Evolutionary conservation across 2,113 vertebrate species (phyloP).

Genomic region (Oncorhynchus masou): DNA sequence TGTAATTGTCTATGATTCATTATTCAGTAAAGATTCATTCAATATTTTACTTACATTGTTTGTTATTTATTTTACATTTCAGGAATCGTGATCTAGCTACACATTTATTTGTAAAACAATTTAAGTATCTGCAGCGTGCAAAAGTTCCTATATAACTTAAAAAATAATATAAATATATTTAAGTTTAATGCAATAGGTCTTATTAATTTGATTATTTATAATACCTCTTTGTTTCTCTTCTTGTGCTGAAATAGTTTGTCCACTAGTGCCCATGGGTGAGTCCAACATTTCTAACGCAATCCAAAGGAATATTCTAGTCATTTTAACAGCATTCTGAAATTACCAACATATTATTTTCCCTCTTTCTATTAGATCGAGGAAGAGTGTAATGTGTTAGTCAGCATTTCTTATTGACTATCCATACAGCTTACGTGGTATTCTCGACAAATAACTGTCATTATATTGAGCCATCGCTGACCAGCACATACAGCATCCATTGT

Average conservation of each 20-base stretch:
- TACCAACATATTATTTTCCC: background rate
- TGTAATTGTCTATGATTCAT: too few relatives aligned
- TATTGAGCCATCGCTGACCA: slow-evolving; percentile 19
- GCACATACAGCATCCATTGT: background rate
- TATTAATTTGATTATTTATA: background rate
- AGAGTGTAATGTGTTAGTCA: slow-evolving; percentile 20
- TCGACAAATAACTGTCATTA: slow-evolving; percentile 41
- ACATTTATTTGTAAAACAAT: background rate
- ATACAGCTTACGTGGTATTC: slow-evolving; percentile 16
- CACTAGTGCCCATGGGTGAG: background rate
- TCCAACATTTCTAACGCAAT: background rate
- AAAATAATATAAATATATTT: too few relatives aligned
- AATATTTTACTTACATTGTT: background rate
- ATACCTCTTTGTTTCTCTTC: background rate
- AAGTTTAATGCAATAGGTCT: too few relatives aligned
- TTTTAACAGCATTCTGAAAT: background rate
- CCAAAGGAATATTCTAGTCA: background rate
- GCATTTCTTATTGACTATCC: slow-evolving; percentile 16
- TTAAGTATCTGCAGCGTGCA: background rate
- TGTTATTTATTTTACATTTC: background rate
- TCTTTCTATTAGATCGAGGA: background rate
- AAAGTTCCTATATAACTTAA: too few relatives aligned
- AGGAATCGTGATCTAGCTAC: background rate
- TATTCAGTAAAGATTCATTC: background rate
- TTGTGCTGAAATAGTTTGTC: background rate